Conservation (phyloP, 2,888 invertebrate genomes). For the Gymnosoma rotundatum region DNA sequence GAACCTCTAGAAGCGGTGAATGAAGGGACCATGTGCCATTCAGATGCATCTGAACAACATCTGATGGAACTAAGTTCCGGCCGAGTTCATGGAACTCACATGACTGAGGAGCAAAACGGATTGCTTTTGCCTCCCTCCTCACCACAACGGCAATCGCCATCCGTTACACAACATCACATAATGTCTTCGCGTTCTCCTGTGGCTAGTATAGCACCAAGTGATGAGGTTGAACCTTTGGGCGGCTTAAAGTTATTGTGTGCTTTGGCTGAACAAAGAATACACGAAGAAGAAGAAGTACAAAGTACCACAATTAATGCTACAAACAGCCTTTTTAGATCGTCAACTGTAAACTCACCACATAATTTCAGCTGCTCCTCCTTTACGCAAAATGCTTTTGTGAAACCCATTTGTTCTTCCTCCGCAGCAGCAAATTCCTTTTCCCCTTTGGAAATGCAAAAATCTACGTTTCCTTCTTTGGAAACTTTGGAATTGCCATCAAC, state of each 20-base stretch:
- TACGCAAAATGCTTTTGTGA: slow-evolving; percentile 61
- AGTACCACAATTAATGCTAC: slow-evolving; percentile 57
- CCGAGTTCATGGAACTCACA: slow-evolving; percentile 1
- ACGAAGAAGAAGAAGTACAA: slow-evolving; percentile 85
- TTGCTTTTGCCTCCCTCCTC: slow-evolving; percentile 36
- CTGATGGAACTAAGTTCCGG: slow-evolving; percentile 48
- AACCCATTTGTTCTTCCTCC: slow-evolving; percentile 42
- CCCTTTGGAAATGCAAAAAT: slow-evolving; percentile 36
- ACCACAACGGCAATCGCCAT: slow-evolving; percentile 3
- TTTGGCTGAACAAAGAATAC: slow-evolving; percentile 91
- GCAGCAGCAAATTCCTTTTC: slow-evolving; percentile 29
- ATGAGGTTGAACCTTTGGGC: slow-evolving; percentile 82
- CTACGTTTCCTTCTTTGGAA: slow-evolving; percentile 76
- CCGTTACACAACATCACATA: slow-evolving; percentile 16
- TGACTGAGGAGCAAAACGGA: slow-evolving; percentile 41
- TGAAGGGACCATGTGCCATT: slow-evolving; percentile 57
- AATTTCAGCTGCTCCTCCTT: slow-evolving; percentile 45
- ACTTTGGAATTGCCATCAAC: slow-evolving; percentile 78
- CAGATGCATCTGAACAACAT: slow-evolving; percentile 25
- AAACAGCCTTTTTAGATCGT: slow-evolving; percentile 49
- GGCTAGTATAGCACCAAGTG: slow-evolving; percentile 36
- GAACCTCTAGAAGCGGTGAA: slow-evolving; percentile 77
- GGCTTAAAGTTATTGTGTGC: slow-evolving; percentile 91
- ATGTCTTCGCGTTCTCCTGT: slow-evolving; percentile 37
- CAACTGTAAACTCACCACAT: slow-evolving; percentile 43